phyloP scores from a whole-genome alignment of 2,888 invertebrate species.

The Drosophila merina region DNA sequence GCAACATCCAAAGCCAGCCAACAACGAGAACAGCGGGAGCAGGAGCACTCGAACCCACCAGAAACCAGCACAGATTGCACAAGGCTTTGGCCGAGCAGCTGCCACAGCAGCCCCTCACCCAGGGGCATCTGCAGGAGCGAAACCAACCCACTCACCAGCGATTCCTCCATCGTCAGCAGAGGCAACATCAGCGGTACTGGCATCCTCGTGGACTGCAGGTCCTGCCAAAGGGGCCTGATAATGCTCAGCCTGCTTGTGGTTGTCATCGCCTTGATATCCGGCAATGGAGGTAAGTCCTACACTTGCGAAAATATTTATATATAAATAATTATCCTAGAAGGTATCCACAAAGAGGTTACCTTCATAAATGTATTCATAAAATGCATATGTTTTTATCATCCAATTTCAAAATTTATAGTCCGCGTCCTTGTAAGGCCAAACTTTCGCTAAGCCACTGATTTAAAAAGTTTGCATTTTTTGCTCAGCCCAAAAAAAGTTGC shows the following conservation, averaged over 20 bases:
- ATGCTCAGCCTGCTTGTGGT: constrained; percentile 81
- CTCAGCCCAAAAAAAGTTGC: not conserved
- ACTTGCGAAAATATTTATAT: constrained; percentile 2
- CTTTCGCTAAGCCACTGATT: constrained; percentile 2
- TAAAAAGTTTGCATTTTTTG: constrained; percentile 16
- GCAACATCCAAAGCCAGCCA: constrained; percentile 34
- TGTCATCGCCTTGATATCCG: constrained; percentile 79
- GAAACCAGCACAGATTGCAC: constrained; percentile 49
- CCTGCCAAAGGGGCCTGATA: constrained; percentile 63
- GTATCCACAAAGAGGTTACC: no score
- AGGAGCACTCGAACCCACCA: constrained; percentile 31
- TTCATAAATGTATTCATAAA: not conserved
- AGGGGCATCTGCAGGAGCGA: constrained; percentile 16
- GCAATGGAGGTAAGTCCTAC: constrained; percentile 78
- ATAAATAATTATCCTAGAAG: no score
- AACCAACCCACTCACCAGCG: constrained; percentile 24
- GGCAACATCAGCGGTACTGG: constrained; percentile 29
- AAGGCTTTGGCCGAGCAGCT: constrained; percentile 55
- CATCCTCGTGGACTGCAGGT: constrained; percentile 44
- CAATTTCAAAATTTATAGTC: not conserved
- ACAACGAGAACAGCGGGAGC: constrained; percentile 36
- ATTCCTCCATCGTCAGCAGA: constrained; percentile 23
- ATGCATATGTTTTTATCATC: not conserved
- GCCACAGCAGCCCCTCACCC: constrained; percentile 14
- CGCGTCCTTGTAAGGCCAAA: not conserved